Conservation (phyloP, 2,113 vertebrate species). For the Pseudorhombus dupliciocellatus region DNA sequence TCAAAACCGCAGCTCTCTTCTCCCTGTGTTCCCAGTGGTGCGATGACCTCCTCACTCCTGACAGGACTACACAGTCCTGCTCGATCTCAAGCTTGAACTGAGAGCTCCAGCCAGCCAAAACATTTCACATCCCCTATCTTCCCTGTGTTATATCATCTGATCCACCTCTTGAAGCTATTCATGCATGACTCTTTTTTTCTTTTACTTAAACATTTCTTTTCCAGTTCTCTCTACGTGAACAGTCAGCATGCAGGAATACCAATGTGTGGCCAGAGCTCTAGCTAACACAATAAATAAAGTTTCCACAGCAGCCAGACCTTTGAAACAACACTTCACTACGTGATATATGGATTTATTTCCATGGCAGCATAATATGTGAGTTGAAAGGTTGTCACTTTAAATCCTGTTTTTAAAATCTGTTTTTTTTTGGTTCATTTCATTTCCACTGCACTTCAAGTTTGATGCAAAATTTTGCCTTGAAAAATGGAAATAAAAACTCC, state of each 20-base stretch:
- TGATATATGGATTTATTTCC: constrained; percentile 14
- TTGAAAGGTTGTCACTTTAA: not conserved
- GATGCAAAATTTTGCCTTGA: not conserved
- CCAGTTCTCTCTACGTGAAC: constrained; percentile 31
- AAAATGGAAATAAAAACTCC: not conserved
- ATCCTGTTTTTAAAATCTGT: too few species aligned
- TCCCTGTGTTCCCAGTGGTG: constrained; percentile 36
- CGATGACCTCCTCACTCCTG: constrained; percentile 53
- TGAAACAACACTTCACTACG: constrained; percentile 13
- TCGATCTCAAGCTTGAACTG: constrained; percentile 27
- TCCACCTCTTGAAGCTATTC: constrained; percentile 1
- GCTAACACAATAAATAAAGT: constrained; percentile 20
- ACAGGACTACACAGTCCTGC: constrained; percentile 36
- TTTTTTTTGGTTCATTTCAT: too few species aligned
- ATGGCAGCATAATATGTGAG: constrained; percentile 1
- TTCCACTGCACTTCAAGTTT: not conserved
- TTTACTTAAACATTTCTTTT: constrained; percentile 12
- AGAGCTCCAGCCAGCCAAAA: constrained; percentile 28
- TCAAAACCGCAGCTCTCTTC: constrained; percentile 38
- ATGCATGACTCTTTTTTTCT: constrained; percentile 2
- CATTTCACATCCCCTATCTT: constrained; percentile 22
- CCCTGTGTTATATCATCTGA: constrained; percentile 9
- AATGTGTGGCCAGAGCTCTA: constrained; percentile 23
- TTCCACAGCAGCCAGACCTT: constrained; percentile 18
- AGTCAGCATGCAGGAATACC: constrained; percentile 37